A percentile compares a stretch with the other conserved stretches of the same genome.
phyloP scores from a whole-genome alignment of 2,888 invertebrate genomes.

The Pseudococcus longispinus region DNA sequence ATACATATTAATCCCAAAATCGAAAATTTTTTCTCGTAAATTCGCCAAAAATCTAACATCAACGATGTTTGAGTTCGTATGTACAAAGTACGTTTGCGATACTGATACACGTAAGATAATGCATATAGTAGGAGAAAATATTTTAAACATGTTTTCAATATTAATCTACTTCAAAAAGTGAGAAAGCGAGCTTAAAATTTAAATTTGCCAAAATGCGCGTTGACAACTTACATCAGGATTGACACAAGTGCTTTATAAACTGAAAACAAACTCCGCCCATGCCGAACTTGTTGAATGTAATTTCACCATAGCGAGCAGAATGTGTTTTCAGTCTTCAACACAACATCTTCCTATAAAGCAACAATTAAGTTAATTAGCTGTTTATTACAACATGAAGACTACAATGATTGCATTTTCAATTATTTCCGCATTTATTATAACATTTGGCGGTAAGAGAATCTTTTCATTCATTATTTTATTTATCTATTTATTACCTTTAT shows the following conservation, averaged over 20 bases:
- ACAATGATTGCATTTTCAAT: conserved; percentile 40
- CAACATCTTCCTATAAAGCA: conserved; percentile 38
- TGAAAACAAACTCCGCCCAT: conserved; percentile 38
- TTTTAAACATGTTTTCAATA: conserved; percentile 16
- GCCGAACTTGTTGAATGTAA: conserved; percentile 46
- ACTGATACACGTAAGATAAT: neutral
- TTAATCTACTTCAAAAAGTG: conserved; percentile 32
- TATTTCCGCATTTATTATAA: neutral
- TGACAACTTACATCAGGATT: conserved; percentile 35
- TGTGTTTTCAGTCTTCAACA: conserved; percentile 23
- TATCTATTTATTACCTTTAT: neutral
- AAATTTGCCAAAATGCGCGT: conserved; percentile 29
- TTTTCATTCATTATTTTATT: neutral
- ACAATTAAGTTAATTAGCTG: conserved; percentile 36
- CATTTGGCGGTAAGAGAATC: conserved; percentile 7
- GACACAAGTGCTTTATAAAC: conserved; percentile 41
- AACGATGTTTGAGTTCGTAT: neutral
- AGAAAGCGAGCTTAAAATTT: conserved; percentile 30
- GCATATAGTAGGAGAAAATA: neutral
- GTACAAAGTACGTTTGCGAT: neutral
- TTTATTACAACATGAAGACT: conserved; percentile 31
- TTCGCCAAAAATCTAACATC: neutral
- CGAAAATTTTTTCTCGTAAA: neutral
- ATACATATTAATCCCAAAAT: no score
- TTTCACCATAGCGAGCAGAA: neutral